Evolutionary conservation across 2,888 invertebrate genomes (phyloP).

Genomic region (Macrophya alboannulata): DNA sequence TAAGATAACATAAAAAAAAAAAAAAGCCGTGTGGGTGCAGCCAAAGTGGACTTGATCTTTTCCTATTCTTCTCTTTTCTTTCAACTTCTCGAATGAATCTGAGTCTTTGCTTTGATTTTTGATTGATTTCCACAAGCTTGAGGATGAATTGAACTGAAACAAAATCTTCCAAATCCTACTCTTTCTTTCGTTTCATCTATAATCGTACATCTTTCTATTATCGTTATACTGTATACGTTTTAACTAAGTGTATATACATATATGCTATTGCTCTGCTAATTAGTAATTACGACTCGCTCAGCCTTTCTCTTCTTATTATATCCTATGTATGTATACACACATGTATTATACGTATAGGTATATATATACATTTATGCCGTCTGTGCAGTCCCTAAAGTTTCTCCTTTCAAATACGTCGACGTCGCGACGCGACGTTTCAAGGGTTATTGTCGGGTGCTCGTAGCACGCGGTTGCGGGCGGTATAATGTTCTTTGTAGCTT

Average conservation of each 20-base stretch:
- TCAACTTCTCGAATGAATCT: too few species aligned
- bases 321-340: neutral
- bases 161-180: too few species aligned
- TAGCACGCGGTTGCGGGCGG: neutral
- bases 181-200: too few species aligned
- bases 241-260: neutral
- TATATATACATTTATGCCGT: neutral
- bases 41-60: neutral
- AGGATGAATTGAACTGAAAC: too few species aligned
- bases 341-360: neutral
- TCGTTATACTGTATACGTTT: neutral
- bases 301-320: neutral
- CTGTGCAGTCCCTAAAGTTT: neutral
- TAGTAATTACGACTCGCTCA: constrained; percentile 4
- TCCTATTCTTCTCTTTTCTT: neutral
- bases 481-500: constrained; percentile 8
- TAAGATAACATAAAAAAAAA: neutral
- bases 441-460: neutral
- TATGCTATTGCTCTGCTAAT: neutral
- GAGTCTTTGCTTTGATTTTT: too few species aligned
- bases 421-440: neutral
- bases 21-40: neutral
- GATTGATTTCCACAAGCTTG: too few species aligned
- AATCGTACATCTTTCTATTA: neutral
- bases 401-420: neutral